phyloP scores from a whole-genome alignment of 2,113 vertebrate species.

The Dasyprocta punctata region DNA sequence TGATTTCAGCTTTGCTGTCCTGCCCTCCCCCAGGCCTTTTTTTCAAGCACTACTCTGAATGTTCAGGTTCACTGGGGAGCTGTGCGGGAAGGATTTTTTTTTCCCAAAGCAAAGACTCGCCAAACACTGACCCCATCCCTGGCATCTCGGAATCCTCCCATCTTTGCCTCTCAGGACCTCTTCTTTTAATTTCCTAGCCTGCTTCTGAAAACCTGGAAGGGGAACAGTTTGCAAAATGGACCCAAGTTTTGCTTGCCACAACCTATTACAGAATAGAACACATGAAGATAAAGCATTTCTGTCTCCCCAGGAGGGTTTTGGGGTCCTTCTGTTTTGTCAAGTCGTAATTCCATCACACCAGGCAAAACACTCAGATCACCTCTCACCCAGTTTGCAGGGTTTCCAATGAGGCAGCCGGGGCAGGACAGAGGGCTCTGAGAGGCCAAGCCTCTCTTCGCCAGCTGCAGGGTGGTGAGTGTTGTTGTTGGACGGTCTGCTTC shows the following conservation, averaged over 20 bases:
- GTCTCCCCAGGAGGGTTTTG: not conserved
- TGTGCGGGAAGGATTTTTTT: not conserved
- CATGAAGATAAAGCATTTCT: not conserved
- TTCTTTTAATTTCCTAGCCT: not conserved
- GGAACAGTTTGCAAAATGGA: not conserved
- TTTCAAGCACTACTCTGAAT: not conserved
- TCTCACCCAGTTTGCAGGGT: not conserved
- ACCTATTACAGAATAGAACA: not conserved
- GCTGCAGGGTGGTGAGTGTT: not conserved
- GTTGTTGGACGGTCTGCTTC: not conserved
- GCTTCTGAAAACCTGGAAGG: not conserved
- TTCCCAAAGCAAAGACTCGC: not conserved
- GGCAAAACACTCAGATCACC: conserved; percentile 24
- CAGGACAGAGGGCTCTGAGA: not conserved
- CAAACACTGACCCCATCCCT: not conserved
- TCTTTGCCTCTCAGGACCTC: not conserved
- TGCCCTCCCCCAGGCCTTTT: not conserved
- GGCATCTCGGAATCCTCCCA: not conserved
- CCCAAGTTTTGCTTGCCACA: not conserved
- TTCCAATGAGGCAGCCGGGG: not conserved
- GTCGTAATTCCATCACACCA: conserved; percentile 5
- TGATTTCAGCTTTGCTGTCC: not conserved
- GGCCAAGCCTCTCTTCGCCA: rapidly evolving
- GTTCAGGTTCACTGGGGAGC: not conserved
- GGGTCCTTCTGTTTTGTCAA: not conserved